Percentiles rank a stretch among this genome's conserved stretches.
These are phyloP conservation scores for Prochilodus magdalenae DNA, from an alignment of 2,113 vertebrate genomes.

Conservation along the genomic window DNA sequence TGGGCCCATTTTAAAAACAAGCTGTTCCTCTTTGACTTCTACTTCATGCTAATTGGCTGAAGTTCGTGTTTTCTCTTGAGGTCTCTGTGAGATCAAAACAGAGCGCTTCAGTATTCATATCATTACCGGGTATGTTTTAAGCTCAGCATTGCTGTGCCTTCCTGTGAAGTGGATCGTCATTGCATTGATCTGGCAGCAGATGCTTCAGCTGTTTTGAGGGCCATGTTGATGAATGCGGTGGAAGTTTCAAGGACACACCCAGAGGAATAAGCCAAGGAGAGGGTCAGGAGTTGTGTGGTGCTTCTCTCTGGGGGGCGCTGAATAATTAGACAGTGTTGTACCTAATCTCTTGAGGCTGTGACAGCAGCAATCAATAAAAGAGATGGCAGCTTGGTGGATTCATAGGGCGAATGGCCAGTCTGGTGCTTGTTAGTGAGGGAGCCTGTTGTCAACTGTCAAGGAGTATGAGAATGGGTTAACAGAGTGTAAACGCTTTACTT, in stretches of 20 bases:
- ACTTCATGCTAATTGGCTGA: slow-evolving; percentile 20
- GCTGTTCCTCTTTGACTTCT: background rate
- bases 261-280: slow-evolving; percentile 4
- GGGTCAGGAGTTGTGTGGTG: slow-evolving; percentile 17
- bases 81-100: slow-evolving; percentile 24
- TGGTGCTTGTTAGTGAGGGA: slow-evolving; percentile 1
- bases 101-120: background rate
- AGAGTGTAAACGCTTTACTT: background rate
- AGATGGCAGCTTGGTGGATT: slow-evolving; percentile 35
- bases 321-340: slow-evolving; percentile 36
- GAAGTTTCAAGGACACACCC: slow-evolving; percentile 44
- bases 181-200: slow-evolving; percentile 13
- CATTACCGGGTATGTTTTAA: background rate
- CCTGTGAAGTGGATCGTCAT: background rate
- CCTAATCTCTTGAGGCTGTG: slow-evolving; percentile 35
- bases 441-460: background rate
- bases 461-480: background rate
- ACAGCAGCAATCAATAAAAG: slow-evolving; percentile 43
- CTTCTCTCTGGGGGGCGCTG: slow-evolving; percentile 18
- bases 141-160: background rate
- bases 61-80: background rate
- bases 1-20: background rate
- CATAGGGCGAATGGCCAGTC: background rate
- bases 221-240: slow-evolving; percentile 32
- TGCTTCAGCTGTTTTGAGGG: slow-evolving; percentile 5